Base-by-base conservation (phyloP, 2,113 vertebrate species). In the Tympanuchus pallidicinctus region DNA sequence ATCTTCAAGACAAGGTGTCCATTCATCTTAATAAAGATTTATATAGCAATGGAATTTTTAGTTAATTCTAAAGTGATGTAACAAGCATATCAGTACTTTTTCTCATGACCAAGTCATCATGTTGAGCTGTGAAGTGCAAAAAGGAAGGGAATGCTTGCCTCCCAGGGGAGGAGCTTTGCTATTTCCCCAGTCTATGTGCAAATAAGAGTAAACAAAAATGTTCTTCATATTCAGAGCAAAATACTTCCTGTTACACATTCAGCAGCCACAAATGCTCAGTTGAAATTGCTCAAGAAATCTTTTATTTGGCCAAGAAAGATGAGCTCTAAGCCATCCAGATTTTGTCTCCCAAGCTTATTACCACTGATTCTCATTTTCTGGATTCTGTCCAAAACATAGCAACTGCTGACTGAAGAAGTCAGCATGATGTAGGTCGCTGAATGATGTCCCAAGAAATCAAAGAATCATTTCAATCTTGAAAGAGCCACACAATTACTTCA, bases 191-290 rank as follows among this genome's bases (percentile, higher is more conserved):
- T 18, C 34, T 30, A 61, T 27, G 36, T 43, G n/a, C 34, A 60
- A 47, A 71, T 1, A 45, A 14, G 10, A 82, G 25, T 82, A 87
- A 81, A 6, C 15, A 32, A 86, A 88, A 83, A 67, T 21, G 11
- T 34, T n/a, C 25, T 59, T 86, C 0, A 0, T 14, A 52, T 50
- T 56, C 0, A 0, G 42, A 57, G 40, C 22, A 63, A 82, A 89
- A 85, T 17, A 78, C 20, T 25, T 75, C 76, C 45, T 71, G 17
- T 30, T 63, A 54, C 9, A 25, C 43, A 43, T 64, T 71, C 42
- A 74, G 42, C 16, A 47, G 24, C 38, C 25, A 63, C 61, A 63
- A 81, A 60, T 28, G 6, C 5, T 83, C 22, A 59, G 11, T 3
- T 73, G 75, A 16, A 32, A 67, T 71, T 82, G 89, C 50, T 73